Evolutionary conservation across 2,113 vertebrate genomes (phyloP).

Genomic region (Tapirus terrestris): DNA sequence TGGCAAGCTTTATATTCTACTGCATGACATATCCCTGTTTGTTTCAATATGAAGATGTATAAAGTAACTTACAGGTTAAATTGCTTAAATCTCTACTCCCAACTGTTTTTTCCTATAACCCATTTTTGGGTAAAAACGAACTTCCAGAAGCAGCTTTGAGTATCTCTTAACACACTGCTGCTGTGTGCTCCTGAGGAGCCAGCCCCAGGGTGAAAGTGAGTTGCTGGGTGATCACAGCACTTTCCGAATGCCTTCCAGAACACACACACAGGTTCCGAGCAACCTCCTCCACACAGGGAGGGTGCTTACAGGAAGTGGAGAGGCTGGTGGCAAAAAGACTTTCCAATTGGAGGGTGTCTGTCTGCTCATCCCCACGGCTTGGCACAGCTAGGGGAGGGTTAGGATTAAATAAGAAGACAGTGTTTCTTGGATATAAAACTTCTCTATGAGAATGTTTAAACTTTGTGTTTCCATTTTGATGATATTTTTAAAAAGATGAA

Average conservation of each 20-base stretch:
- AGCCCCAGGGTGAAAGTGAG: not conserved
- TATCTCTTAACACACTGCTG: not conserved
- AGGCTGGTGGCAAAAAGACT: not conserved
- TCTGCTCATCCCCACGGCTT: not conserved
- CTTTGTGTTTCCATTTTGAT: conserved; percentile 24
- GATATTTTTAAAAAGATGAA: not conserved
- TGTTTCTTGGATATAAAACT: not conserved
- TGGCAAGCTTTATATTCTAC: not conserved
- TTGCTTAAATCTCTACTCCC: not conserved
- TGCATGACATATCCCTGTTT: not conserved
- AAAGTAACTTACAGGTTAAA: not conserved
- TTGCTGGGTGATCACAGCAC: not conserved
- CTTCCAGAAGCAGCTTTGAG: not conserved
- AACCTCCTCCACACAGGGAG: not conserved
- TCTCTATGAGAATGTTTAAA: not conserved
- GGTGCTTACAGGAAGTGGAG: not conserved
- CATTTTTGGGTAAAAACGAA: not conserved
- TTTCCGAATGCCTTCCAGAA: not conserved
- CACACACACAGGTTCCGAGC: not conserved
- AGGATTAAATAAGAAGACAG: not conserved
- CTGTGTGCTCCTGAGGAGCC: not conserved
- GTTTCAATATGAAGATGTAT: not conserved
- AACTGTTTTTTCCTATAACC: not conserved
- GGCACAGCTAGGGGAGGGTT: not conserved
- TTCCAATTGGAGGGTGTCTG: not conserved